These are phyloP conservation scores for Larimichthys polyactis DNA, from an alignment of 2,113 vertebrate genomes.

Conservation along the genomic window DNA sequence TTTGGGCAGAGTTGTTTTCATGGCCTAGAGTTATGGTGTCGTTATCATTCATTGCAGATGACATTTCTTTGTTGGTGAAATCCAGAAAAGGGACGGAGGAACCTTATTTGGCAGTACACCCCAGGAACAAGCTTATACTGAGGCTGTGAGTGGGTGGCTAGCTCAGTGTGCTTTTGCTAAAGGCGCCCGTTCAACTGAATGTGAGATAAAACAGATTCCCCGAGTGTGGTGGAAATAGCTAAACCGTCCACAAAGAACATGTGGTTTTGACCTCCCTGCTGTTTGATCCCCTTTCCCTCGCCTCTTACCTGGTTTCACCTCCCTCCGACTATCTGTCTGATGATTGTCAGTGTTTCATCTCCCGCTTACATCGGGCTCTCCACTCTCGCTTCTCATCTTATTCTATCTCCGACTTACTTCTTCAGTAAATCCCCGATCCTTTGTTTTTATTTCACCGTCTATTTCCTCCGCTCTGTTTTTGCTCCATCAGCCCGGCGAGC, in stretches of 20 bases:
- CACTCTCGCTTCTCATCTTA: conserved; percentile 9
- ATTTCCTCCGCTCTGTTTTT: conserved; percentile 2
- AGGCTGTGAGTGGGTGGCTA: conserved; percentile 51
- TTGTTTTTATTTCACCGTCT: not conserved
- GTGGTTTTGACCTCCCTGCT: conserved; percentile 44
- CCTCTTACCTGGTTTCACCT: conserved; percentile 39
- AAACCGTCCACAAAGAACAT: conserved; percentile 23
- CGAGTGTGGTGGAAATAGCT: conserved; percentile 24
- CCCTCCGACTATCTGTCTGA: not conserved
- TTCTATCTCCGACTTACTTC: not conserved
- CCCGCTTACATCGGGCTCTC: conserved; percentile 8
- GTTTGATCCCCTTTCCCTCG: conserved; percentile 23
- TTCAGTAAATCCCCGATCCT: conserved; percentile 28
- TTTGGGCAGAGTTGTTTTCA: conserved; percentile 50
- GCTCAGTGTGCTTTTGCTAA: conserved; percentile 41
- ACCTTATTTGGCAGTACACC: conserved; percentile 53
- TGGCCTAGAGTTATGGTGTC: conserved; percentile 29
- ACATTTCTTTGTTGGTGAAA: conserved; percentile 53
- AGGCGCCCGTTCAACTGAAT: conserved; percentile 7
- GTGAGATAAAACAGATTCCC: conserved; percentile 43
- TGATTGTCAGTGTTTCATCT: conserved; percentile 34
- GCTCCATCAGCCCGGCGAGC: conserved; percentile 87
- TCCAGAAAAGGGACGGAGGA: conserved; percentile 39
- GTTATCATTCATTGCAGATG: conserved; percentile 63
- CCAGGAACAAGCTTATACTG: conserved; percentile 48